A percentile compares a stretch with the other conserved stretches of the same genome.
phyloP scores from a whole-genome alignment of 2,888 invertebrate genomes.

The Eupithecia abbreviata region DNA sequence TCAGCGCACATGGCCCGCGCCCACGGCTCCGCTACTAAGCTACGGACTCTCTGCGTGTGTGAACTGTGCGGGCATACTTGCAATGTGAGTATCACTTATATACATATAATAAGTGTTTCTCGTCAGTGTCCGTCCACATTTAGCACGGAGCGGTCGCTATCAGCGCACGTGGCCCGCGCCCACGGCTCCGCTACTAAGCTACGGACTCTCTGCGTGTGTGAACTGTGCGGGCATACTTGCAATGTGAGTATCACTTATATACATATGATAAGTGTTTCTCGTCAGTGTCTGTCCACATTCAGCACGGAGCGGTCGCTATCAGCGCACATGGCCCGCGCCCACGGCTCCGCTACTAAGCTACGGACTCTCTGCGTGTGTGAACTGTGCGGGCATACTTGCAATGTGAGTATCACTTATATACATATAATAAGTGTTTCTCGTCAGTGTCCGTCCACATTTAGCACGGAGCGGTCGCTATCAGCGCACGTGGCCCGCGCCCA shows the following conservation, averaged over 20 bases:
- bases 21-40: slow-evolving; percentile 53
- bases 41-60: slow-evolving; percentile 59
- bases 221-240: slow-evolving; percentile 65
- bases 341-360: slow-evolving; percentile 51
- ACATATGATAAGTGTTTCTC: background rate
- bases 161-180: slow-evolving; percentile 59
- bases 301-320: slow-evolving; percentile 56
- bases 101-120: background rate
- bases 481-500: slow-evolving; percentile 63
- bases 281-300: slow-evolving; percentile 64
- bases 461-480: slow-evolving; percentile 57
- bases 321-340: slow-evolving; percentile 60
- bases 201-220: slow-evolving; percentile 60
- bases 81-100: slow-evolving; percentile 54
- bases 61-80: slow-evolving; percentile 67
- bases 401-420: slow-evolving; percentile 65
- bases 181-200: slow-evolving; percentile 55
- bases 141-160: slow-evolving; percentile 55
- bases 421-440: no score
- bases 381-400: slow-evolving; percentile 63
- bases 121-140: slow-evolving; percentile 63
- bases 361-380: slow-evolving; percentile 63
- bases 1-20: slow-evolving; percentile 59
- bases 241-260: slow-evolving; percentile 54
- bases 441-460: no score